Evolutionary conservation across 2,797 vertebrate species (phyloP), one percentile per base, ranked within the genome.

Genomic region (Poecilia gillii): DNA sequence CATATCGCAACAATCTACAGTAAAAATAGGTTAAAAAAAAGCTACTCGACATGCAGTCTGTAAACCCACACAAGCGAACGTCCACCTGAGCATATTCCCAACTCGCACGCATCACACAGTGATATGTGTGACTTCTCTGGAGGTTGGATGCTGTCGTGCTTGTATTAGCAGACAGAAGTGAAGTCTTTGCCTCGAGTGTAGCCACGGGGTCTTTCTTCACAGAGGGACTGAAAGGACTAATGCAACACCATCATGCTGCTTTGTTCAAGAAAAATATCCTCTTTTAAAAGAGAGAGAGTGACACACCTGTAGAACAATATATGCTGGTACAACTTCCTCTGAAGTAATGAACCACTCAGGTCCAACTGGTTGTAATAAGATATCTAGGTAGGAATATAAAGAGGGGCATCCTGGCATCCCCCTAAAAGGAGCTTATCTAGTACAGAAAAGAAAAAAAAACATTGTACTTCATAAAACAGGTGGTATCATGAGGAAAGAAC

Each of bases 151-250:
- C 75, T 73, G 82, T 75, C 25, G 2, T 49, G 77, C 81, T 74
- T 77, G 79, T 0, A n/a, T 46, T 51, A 73, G 74, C 74, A 72
- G 74, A 84, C 62, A 73, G 82, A 57, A 68, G 73, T 62, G 73
- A 80, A 86, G 73, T 75, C 75, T 86, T 86, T 51, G 85, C 87
- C 87, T 89, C 76, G 57, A 85, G 88, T 77, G 49, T 78, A 62
- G 90, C 90, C 87, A 81, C 76, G 45, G 87, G 90, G 74, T 83
- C 68, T 77, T 49, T 45, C 81, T 66, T 77, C 6, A 49, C 81
- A 83, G 83, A 82, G 84, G 77, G 77, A 73, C 78, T 66, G 74
- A 51, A 57, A 85, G 75, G 79, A 81, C 82, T 55, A 68, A 78
- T 68, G 14, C 74, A 9, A 71, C 73, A 77, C 74, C 57, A 6